Base-by-base conservation (phyloP, 2,797 vertebrate genomes). In the Macrochelys suwanniensis region DNA sequence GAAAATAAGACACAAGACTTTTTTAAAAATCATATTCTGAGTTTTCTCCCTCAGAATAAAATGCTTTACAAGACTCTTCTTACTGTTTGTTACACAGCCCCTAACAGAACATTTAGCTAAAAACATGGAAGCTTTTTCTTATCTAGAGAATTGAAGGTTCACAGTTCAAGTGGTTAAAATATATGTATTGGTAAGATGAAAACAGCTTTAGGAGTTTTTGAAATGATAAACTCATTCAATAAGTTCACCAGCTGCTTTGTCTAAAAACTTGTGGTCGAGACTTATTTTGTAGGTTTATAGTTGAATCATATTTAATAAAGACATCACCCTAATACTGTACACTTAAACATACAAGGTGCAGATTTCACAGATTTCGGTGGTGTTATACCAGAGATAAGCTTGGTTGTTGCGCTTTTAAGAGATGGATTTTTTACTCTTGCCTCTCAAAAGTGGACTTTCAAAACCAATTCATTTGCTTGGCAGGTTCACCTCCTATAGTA, bases 1-100 rank as follows among this genome's bases (percentile, higher is more conserved):
- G 83, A 90, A 97, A 89, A 33, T 33, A 88, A 90, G 88, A 91
- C 2, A 91, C 96, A 94, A 37, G 17, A 16, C 85, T 80, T 96
- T 94, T 96, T 94, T 0, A 2, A 10, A 83, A 94, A 84, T 85
- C 56, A 84, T 49, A 16, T 86, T 88, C 45, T 59, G 80, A 78
- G 28, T 78, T 2, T 89, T 42, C 17, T 92, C 11, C 8, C n/a
- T 86, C 33, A 82, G 37, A 93, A 71, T 87, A 33, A 89, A 94
- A 47, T 53, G 47, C 31, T 89, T 74, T 78, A 65, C 25, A 49
- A 17, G 2, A 2, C 33, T 59, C 4, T 4, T 89, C 23, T 49
- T 28, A 56, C 33, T 84, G 82, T 88, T 79, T 88, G 57, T 83
- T 83, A 51, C 31, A 84, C 81, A 2, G 1, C 71, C 17, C 23